phyloP scores from a whole-genome alignment of 2,888 invertebrate genomes.

The Malthinus flaveolus region DNA sequence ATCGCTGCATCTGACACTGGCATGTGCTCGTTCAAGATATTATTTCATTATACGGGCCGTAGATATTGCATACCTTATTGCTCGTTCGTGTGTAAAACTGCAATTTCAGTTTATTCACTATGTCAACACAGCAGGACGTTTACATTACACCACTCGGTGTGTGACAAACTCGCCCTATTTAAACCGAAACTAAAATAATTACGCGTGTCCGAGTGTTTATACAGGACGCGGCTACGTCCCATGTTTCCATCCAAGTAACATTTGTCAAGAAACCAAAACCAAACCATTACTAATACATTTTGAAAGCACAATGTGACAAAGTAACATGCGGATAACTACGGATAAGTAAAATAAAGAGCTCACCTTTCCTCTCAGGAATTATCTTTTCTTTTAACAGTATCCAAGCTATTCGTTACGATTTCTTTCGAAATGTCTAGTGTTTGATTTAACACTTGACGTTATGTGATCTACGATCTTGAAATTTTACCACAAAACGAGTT shows the following conservation, averaged over 20 bases:
- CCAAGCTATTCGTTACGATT: constrained; percentile 40
- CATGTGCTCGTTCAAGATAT: constrained; percentile 34
- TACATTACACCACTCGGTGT: constrained; percentile 22
- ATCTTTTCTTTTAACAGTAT: constrained; percentile 40
- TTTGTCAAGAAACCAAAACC: constrained; percentile 46
- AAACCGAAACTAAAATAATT: no score
- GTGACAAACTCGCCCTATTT: not conserved
- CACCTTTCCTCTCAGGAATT: constrained; percentile 49
- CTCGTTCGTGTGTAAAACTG: constrained; percentile 32
- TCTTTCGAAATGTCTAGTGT: constrained; percentile 33
- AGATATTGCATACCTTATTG: constrained; percentile 35
- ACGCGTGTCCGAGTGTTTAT: no score
- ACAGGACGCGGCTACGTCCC: no score
- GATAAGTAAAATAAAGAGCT: constrained; percentile 52
- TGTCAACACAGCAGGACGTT: constrained; percentile 35
- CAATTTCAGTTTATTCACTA: constrained; percentile 36
- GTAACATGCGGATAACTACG: constrained; percentile 51
- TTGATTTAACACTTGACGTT: constrained; percentile 34
- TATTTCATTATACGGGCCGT: constrained; percentile 36
- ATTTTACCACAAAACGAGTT: not conserved
- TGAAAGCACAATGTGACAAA: constrained; percentile 47
- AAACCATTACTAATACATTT: constrained; percentile 48
- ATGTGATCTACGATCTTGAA: constrained; percentile 27
- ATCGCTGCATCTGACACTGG: constrained; percentile 33
- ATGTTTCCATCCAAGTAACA: constrained; percentile 44